phyloP scores from a whole-genome alignment of 2,888 invertebrate species.

The Dastarcus helophoroides region DNA sequence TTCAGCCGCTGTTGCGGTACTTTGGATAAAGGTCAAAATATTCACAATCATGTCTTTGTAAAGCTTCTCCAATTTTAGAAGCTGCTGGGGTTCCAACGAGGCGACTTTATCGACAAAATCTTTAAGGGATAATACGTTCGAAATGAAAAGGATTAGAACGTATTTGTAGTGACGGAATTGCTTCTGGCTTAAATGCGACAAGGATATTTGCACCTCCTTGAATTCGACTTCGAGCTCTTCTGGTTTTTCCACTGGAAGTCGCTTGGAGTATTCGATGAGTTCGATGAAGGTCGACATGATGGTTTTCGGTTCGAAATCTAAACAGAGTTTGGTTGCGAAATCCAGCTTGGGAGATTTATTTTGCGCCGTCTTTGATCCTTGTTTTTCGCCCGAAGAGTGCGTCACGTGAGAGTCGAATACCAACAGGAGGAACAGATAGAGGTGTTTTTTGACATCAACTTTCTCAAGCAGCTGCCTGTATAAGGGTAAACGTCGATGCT shows the following conservation, averaged over 20 bases:
- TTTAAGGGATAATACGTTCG: constrained; percentile 53
- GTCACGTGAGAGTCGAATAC: constrained; percentile 60
- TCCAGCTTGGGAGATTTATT: constrained; percentile 43
- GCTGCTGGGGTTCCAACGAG: constrained; percentile 39
- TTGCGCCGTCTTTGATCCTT: constrained; percentile 26
- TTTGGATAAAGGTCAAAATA: constrained; percentile 55
- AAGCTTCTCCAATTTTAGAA: constrained; percentile 43
- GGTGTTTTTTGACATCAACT: constrained; percentile 50
- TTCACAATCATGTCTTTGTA: constrained; percentile 62
- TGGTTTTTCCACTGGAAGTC: constrained; percentile 55
- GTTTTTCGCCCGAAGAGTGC: constrained; percentile 42
- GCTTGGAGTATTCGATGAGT: constrained; percentile 52
- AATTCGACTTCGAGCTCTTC: constrained; percentile 39
- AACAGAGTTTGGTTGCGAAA: constrained; percentile 53
- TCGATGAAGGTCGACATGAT: constrained; percentile 55
- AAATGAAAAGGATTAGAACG: constrained; percentile 61
- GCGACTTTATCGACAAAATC: constrained; percentile 58
- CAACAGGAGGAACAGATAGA: constrained; percentile 61
- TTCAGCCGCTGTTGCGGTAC: constrained; percentile 51
- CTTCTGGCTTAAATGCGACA: constrained; percentile 57
- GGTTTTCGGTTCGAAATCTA: constrained; percentile 53
- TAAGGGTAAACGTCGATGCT: constrained; percentile 74
- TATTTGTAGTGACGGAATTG: constrained; percentile 80
- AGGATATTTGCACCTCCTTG: constrained; percentile 25
- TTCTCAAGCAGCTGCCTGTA: constrained; percentile 70